phyloP scores from a whole-genome alignment of 1,140 invertebrate species.

The Ptiloglossa arizonensis region DNA sequence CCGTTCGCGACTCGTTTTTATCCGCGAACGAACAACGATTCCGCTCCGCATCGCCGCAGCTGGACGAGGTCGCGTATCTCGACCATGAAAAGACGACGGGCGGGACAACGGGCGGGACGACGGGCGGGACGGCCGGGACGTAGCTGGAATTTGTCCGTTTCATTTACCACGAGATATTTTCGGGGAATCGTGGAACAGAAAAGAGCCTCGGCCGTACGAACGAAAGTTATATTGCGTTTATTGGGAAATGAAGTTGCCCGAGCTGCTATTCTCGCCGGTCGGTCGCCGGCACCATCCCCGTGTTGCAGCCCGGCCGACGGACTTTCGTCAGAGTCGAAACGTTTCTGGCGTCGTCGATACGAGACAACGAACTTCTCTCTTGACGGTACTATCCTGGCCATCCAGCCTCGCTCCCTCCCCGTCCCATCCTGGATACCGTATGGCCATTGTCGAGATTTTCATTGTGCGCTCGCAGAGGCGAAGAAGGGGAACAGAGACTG shows the following conservation, averaged over 20 bases:
- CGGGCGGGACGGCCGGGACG: slow-evolving; percentile 33
- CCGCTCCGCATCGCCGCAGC: slow-evolving; percentile 13
- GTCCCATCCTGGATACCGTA: slow-evolving; percentile 33
- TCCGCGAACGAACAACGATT: slow-evolving; percentile 47
- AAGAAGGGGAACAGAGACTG: slow-evolving; percentile 40
- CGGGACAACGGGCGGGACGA: no score
- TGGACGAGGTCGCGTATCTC: slow-evolving; percentile 21
- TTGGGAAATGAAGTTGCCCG: slow-evolving; percentile 68
- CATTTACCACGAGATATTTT: slow-evolving; percentile 69
- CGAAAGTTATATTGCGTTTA: slow-evolving; percentile 71
- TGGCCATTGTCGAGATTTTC: slow-evolving; percentile 70
- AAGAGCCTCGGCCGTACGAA: slow-evolving; percentile 29
- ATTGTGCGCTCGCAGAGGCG: slow-evolving; percentile 61
- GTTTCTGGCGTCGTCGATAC: slow-evolving; percentile 53
- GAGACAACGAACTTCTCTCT: slow-evolving; percentile 42
- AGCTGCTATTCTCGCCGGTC: slow-evolving; percentile 25
- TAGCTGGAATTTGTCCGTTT: slow-evolving; percentile 66
- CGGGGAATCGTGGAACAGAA: slow-evolving; percentile 51
- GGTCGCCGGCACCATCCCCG: not conserved
- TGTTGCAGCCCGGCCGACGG: not conserved
- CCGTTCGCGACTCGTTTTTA: slow-evolving; percentile 37
- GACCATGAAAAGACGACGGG: slow-evolving; percentile 37
- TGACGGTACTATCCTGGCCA: slow-evolving; percentile 44
- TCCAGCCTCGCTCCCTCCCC: slow-evolving; percentile 7
- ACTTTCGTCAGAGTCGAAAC: slow-evolving; percentile 44